These are phyloP conservation scores for Siphamia tubifer DNA, from an alignment of 2,113 vertebrate species.

Conservation along the genomic window DNA sequence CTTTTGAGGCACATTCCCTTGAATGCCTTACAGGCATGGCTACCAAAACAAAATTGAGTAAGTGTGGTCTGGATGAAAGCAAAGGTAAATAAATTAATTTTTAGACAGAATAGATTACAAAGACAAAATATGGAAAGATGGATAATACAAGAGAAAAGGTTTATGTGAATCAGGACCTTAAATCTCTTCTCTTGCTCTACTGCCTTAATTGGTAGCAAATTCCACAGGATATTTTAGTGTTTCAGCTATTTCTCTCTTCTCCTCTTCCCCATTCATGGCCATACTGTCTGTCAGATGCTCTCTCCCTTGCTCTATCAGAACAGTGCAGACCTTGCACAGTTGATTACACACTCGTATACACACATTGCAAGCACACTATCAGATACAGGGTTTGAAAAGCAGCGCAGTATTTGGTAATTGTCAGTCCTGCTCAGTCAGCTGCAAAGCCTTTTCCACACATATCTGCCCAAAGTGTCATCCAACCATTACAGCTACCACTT, in stretches of 20 bases:
- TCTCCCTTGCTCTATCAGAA: conserved; percentile 22
- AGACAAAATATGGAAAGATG: conserved; percentile 1
- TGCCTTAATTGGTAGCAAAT: conserved; percentile 80
- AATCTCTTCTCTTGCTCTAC: conserved; percentile 48
- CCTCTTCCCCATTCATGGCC: conserved; percentile 70
- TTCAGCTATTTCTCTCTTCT: conserved; percentile 49
- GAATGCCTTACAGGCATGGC: conserved; percentile 4
- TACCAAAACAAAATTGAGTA: neutral
- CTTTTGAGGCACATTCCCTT: neutral
- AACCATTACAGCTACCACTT: neutral
- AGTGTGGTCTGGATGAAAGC: neutral
- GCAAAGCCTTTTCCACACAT: conserved; percentile 20
- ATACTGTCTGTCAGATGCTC: conserved; percentile 30
- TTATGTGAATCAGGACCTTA: conserved; percentile 55
- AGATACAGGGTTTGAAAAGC: conserved; percentile 23
- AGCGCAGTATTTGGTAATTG: conserved; percentile 28
- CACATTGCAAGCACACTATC: neutral
- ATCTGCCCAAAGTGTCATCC: conserved; percentile 21
- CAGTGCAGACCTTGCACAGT: conserved; percentile 17
- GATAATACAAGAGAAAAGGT: conserved; percentile 18
- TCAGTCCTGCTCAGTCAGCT: conserved; percentile 31
- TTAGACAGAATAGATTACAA: conserved; percentile 12
- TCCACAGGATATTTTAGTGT: conserved; percentile 65
- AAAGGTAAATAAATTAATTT: neutral
- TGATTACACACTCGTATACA: conserved; percentile 32